Base-by-base conservation (phyloP, 2,113 vertebrate genomes). In the Pachycephala philippinensis region DNA sequence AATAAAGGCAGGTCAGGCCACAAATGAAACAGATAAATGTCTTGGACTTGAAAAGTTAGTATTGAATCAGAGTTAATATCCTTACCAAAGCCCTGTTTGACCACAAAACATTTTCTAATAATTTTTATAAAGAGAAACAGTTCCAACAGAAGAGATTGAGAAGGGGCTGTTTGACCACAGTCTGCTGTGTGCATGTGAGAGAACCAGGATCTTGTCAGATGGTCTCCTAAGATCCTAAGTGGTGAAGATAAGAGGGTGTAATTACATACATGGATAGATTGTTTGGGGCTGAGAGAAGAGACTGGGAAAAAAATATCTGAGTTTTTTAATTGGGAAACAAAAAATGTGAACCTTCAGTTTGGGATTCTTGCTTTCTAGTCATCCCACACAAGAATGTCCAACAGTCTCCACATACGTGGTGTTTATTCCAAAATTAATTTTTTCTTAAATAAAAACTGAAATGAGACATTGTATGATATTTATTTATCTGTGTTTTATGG, bases 251-350 rank as follows among this genome's bases (percentile, higher is more conserved):
- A 72, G 22, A 75, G 27, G 1, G 1, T 50, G 7, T 47, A 74
- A 71, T 15, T 87, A 15, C 15, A 4, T 52, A 21, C 40, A n/a
- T 47, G 11, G 10, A 31, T 65, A 65, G 15, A 76, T 35, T 54
- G 7, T 57, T 81, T 44, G 8, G 6, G 1, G 2, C 33, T 84
- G 33, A 82, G 42, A 40, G 68, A 75, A 19, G 30, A 78, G 22
- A 71, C 11, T 21, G 5, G 35, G 8, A 2, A 21, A 35, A 40
- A 59, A 60, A 26, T 37, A 4, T 5, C 8, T 12, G 2, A 4
- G 0, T 5, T 57, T 71, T 86, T 47, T 0, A 0, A 31, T 12
- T 65, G 9, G 33, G 37, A 82, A 95, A 76, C 22, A 66, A 72
- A 79, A 79, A 33, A 6, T 24, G 28, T 79, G 60, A 83, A 69